Percentiles rank a stretch among this genome's conserved stretches.
These are phyloP conservation scores for Sphaerodactylus townsendi DNA, from an alignment of 2,113 vertebrate genomes.

Conservation along the genomic window DNA sequence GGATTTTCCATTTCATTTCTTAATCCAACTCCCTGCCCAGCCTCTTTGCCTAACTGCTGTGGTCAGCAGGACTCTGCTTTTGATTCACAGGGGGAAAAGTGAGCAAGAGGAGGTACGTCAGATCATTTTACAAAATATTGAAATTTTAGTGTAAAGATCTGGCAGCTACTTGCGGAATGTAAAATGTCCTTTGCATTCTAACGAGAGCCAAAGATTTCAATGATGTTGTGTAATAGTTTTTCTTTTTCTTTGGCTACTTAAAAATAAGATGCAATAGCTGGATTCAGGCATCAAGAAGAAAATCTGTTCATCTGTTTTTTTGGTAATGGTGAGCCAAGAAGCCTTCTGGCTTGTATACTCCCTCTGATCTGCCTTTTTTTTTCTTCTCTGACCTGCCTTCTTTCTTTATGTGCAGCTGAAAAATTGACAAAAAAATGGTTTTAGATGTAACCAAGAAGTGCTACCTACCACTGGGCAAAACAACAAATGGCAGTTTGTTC, in stretches of 20 bases:
- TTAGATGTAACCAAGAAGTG: too few relatives aligned
- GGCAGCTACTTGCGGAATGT: neutral
- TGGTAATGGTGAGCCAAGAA: too few relatives aligned
- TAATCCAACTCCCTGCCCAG: neutral
- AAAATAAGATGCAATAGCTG: too few relatives aligned
- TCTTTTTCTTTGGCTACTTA: slow-evolving; percentile 16
- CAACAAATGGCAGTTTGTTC: too few relatives aligned
- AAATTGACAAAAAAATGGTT: too few relatives aligned
- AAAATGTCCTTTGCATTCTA: slow-evolving; percentile 34
- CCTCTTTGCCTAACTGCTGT: neutral
- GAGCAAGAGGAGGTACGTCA: neutral
- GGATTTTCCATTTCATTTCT: neutral
- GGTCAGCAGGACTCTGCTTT: neutral
- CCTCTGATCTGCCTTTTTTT: too few relatives aligned
- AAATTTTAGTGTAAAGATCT: neutral
- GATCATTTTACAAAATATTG: neutral
- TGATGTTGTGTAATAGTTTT: slow-evolving; percentile 22
- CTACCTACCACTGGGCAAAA: too few relatives aligned
- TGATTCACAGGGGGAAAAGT: neutral
- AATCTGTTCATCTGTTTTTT: too few relatives aligned
- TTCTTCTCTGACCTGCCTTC: too few relatives aligned
- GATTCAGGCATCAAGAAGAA: too few relatives aligned
- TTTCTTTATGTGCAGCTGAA: too few relatives aligned
- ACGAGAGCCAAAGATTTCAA: slow-evolving; percentile 29
- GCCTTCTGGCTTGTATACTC: too few relatives aligned